Conservation (phyloP, 2,797 vertebrate genomes). For the Anguilla megastoma region DNA sequence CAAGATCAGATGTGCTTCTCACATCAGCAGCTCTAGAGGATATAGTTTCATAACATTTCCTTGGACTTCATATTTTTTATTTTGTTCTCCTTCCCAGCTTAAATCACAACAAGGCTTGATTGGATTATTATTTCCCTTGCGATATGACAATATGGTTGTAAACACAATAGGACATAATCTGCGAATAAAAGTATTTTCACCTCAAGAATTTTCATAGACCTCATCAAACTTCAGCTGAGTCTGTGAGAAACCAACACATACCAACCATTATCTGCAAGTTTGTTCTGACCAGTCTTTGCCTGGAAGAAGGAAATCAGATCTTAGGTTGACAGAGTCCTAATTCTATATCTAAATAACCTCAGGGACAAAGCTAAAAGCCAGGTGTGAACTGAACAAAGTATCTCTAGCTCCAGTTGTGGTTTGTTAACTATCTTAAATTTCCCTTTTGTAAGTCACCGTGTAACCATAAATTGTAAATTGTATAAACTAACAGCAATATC, state of each 20-base stretch:
- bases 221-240: conserved; percentile 52
- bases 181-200: conserved; percentile 48
- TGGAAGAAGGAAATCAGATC: conserved; percentile 62
- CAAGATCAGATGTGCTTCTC: conserved; percentile 5
- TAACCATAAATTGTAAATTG: neutral
- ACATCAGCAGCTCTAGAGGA: neutral
- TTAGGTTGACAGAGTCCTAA: conserved; percentile 44
- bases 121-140: neutral
- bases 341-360: conserved; percentile 54
- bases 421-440: neutral
- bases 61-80: neutral
- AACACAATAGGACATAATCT: conserved; percentile 37
- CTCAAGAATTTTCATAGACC: conserved; percentile 40
- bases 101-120: neutral
- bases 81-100: neutral
- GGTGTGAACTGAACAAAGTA: conserved; percentile 8
- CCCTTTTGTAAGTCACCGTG: neutral
- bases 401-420: neutral
- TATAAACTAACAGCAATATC: neutral
- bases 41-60: neutral
- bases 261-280: conserved; percentile 71
- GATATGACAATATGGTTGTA: neutral
- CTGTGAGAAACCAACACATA: conserved; percentile 61
- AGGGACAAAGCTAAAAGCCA: conserved; percentile 41
- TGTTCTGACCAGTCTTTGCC: conserved; percentile 66